phyloP scores from a whole-genome alignment of 2,113 vertebrate genomes.

The Promerops cafer region DNA sequence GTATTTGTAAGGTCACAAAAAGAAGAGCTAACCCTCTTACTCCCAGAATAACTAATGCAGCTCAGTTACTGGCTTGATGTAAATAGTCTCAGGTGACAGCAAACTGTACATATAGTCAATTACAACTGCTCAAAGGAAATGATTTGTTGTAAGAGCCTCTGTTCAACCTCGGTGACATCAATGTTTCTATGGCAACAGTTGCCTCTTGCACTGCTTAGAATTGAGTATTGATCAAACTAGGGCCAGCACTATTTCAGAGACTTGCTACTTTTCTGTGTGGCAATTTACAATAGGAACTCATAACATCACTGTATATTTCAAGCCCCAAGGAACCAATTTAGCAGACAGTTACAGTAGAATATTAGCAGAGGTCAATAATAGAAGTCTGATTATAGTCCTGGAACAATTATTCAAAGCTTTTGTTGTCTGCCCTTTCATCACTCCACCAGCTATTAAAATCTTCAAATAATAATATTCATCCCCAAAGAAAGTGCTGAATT shows the following conservation, averaged over 20 bases:
- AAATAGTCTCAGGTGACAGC: constrained; percentile 92
- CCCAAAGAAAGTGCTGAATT: constrained; percentile 68
- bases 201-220: constrained; percentile 93
- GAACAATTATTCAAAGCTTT: constrained; percentile 88
- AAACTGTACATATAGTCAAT: constrained; percentile 94
- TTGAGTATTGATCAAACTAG: constrained; percentile 97
- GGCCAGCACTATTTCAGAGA: constrained; percentile 81
- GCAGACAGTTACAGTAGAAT: constrained; percentile 91
- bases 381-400: constrained; percentile 92
- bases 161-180: constrained; percentile 96
- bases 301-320: constrained; percentile 88
- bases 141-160: constrained; percentile 92
- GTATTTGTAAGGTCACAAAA: constrained; percentile 89
- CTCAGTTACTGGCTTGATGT: constrained; percentile 85
- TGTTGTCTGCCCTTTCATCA: constrained; percentile 88
- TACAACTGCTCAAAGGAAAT: constrained; percentile 95
- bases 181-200: constrained; percentile 92
- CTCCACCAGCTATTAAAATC: constrained; percentile 71
- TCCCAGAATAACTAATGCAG: constrained; percentile 88
- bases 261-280: constrained; percentile 84
- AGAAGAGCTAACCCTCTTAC: constrained; percentile 80
- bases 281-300: constrained; percentile 92
- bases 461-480: constrained; percentile 76
- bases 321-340: constrained; percentile 99
- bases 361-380: constrained; percentile 98